A percentile compares a stretch with the other conserved stretches of the same genome.
phyloP scores from a whole-genome alignment of 1,140 invertebrate species.

The Alviniconcha marisindica region DNA sequence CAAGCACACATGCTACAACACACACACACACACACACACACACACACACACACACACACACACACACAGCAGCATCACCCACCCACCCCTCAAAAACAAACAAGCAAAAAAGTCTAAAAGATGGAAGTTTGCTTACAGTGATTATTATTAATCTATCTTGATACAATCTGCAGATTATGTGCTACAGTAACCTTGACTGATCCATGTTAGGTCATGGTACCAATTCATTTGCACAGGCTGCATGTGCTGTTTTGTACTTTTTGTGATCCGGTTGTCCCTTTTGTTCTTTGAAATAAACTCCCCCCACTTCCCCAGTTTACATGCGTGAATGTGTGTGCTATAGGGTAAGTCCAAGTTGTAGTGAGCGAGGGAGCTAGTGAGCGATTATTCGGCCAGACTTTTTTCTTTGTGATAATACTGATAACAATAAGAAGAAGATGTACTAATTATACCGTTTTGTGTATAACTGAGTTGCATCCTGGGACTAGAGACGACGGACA shows the following conservation, averaged over 20 bases:
- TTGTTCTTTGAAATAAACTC: background rate
- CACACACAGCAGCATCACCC: no score
- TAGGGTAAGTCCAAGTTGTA: background rate
- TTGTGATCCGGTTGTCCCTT: background rate
- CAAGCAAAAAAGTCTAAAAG: background rate
- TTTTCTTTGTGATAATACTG: slow-evolving; percentile 12
- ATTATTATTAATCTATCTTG: background rate
- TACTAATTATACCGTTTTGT: background rate
- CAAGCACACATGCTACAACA: no score
- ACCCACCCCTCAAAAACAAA: no score
- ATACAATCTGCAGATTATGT: background rate
- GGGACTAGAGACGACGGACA: background rate
- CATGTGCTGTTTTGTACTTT: slow-evolving; percentile 13
- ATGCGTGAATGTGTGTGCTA: background rate
- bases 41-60: no score
- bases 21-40: no score
- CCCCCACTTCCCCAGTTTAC: background rate
- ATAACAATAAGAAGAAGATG: background rate
- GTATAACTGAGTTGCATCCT: background rate
- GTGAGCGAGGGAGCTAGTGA: background rate
- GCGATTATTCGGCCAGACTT: background rate
- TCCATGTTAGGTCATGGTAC: no score
- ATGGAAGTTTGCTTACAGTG: background rate
- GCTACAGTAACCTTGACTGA: background rate
- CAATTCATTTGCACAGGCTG: slow-evolving; percentile 1